phyloP scores from a whole-genome alignment of 2,113 vertebrate species.

The Uropsilus gracilis region DNA sequence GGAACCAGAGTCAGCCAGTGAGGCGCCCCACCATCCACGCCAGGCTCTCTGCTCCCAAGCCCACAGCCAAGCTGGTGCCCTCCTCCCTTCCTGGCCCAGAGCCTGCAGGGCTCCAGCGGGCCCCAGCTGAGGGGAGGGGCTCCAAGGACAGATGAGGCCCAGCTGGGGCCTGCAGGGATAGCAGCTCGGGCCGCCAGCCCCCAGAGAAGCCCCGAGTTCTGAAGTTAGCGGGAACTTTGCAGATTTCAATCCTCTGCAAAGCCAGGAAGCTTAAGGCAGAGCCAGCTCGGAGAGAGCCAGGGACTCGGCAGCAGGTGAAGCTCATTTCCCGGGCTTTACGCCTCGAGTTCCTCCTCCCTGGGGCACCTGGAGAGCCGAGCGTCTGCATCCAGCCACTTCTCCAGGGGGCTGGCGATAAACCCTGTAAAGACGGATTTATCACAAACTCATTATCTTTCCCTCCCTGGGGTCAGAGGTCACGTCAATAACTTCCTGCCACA shows the following conservation, averaged over 20 bases:
- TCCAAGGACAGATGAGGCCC: too few species aligned
- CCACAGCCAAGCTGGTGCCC: background rate
- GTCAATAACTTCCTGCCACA: conserved; percentile 26
- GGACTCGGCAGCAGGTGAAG: background rate
- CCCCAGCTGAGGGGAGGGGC: background rate
- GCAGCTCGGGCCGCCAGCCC: background rate
- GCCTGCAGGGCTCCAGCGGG: accelerated
- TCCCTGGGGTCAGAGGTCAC: background rate
- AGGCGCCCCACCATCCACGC: too few species aligned
- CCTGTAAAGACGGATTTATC: background rate
- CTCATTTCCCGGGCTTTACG: background rate
- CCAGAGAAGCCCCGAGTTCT: background rate
- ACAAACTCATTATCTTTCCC: conserved; percentile 30
- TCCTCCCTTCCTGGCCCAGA: background rate
- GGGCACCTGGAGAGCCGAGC: background rate
- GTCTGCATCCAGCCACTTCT: background rate
- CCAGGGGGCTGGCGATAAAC: background rate
- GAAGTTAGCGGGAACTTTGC: background rate
- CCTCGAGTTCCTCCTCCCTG: background rate
- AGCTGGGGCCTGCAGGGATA: background rate
- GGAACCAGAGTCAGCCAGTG: background rate
- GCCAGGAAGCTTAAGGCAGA: background rate
- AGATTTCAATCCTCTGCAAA: background rate
- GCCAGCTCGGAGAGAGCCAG: background rate
- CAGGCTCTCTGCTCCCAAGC: background rate